Evolutionary conservation across 2,113 vertebrate species (phyloP), one percentile per base, ranked within the genome.

Genomic region (Canis aureus): DNA sequence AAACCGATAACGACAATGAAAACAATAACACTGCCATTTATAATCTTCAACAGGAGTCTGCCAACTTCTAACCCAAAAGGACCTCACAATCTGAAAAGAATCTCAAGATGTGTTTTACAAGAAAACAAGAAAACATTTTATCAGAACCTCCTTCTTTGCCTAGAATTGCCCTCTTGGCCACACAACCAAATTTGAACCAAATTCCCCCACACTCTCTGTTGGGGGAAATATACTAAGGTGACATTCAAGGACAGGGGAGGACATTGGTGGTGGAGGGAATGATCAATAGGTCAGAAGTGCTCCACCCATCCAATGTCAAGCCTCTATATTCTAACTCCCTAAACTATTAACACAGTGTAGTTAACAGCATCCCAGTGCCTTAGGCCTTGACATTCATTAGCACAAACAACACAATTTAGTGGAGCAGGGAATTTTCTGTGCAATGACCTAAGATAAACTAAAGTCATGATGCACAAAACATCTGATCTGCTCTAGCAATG

Each of bases 11-110:
- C 11, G 2, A 57, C 94, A 97, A 91, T 62, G 83, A 83, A 97
- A 98, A 97, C 94, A 97, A 2, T 60, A 97, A 66, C 76, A 78
- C 29, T 93, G 90, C 29, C 97, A 97, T 97, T 98, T 97, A 91
- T 93, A 96, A 90, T 94, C 85, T 93, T 91, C 88, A 64, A 8
- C 0, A 29, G 74, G 35, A 86, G 69, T 57, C 81, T 97, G 95
- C 94, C 93, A 92, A 59, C 51, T 78, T 91, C 97, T 96, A 97
- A 97, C 96, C 85, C 74, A 0, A 49, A 89, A 74, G 20, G 82
- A 96, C 78, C 67, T 91, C 29, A 74, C 3, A n/a, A 67, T 96
- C 51, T 62, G 55, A 96, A 92, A 96, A 91, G 89, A 92, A 91
- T 83, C 62, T 94, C 91, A 96, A 94, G 86, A 83, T 91, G 89